Evolutionary conservation across 1,140 invertebrate genomes (phyloP).

Genomic region (Pollicipes pollicipes): DNA sequence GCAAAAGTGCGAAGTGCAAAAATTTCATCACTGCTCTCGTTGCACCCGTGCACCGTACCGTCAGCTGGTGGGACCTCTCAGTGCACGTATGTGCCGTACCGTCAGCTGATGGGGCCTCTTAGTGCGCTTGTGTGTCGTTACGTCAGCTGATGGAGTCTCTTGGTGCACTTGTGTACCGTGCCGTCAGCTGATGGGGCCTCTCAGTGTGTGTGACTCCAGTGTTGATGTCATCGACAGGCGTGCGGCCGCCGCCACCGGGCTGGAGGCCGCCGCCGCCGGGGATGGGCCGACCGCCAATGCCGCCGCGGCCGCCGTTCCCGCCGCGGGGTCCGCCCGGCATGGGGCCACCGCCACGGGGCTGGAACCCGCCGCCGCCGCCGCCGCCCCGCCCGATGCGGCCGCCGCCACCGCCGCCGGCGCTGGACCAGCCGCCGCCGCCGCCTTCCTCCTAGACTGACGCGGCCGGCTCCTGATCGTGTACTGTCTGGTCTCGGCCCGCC

Average conservation of each 20-base stretch:
- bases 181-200: too few relatives aligned
- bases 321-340: conserved; percentile 27
- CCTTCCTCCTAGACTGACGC: conserved; percentile 29
- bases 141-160: too few relatives aligned
- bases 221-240: conserved; percentile 28
- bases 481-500: too few relatives aligned
- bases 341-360: conserved; percentile 17
- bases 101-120: too few relatives aligned
- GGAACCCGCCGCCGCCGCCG: background rate
- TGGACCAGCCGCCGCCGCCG: conserved; percentile 36
- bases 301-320: conserved; percentile 23
- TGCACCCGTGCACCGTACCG: too few relatives aligned
- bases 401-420: conserved; percentile 13
- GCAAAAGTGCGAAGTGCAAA: too few relatives aligned
- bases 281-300: conserved; percentile 31
- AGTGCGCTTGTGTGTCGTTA: too few relatives aligned
- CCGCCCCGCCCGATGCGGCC: conserved; percentile 18
- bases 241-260: conserved; percentile 28
- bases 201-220: too few relatives aligned
- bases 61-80: too few relatives aligned
- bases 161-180: too few relatives aligned
- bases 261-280: conserved; percentile 31
- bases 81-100: too few relatives aligned
- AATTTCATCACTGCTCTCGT: too few relatives aligned
- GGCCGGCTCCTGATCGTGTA: conserved; percentile 26